These are phyloP conservation scores for Pteria penguin DNA, from an alignment of 2,888 invertebrate genomes.

Conservation along the genomic window DNA sequence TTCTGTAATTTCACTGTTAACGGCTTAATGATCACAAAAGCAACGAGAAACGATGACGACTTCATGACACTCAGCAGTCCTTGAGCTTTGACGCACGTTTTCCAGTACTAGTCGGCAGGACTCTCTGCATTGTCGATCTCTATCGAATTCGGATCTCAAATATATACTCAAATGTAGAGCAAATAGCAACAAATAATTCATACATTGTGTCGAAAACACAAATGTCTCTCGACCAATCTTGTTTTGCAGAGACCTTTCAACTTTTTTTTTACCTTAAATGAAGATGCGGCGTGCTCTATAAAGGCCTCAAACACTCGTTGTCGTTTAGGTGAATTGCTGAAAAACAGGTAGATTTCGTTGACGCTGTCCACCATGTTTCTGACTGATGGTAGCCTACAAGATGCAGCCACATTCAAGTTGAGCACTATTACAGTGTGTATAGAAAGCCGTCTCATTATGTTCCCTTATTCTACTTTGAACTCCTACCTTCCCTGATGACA, in stretches of 20 bases:
- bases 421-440: constrained; percentile 22
- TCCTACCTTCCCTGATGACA: constrained; percentile 39
- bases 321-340: constrained; percentile 23
- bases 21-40: constrained; percentile 5
- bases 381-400: constrained; percentile 3
- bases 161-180: constrained; percentile 6
- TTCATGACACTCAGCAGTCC: background rate
- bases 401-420: constrained; percentile 8
- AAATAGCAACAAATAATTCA: constrained; percentile 2
- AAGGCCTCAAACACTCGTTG: constrained; percentile 14
- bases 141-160: background rate
- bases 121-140: constrained; percentile 1
- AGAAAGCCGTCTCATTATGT: background rate
- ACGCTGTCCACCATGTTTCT: constrained; percentile 25
- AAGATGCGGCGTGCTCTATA: background rate
- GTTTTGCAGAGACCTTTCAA: constrained; percentile 15
- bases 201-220: constrained; percentile 9
- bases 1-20: background rate
- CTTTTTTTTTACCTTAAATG: constrained; percentile 19
- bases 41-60: background rate
- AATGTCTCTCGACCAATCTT: constrained; percentile 6
- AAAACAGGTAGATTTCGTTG: too few relatives aligned
- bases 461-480: constrained; percentile 34
- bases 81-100: constrained; percentile 15
- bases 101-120: constrained; percentile 1